Base-by-base conservation (phyloP, 2,797 vertebrate genomes). In the Selene dorsalis region DNA sequence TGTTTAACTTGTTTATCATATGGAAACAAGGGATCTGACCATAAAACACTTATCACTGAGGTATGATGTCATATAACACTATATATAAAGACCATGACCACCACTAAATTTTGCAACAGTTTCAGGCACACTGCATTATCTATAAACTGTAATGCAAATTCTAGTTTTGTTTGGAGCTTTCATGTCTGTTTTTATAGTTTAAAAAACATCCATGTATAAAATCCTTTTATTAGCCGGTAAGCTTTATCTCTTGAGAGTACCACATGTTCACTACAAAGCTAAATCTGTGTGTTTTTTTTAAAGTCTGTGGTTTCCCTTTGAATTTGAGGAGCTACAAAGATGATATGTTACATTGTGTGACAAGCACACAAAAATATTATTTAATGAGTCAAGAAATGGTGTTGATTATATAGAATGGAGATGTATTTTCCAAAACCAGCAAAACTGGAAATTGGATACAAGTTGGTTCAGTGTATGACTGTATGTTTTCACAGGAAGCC, bases 371-470 rank as follows among this genome's bases (percentile, higher is more conserved):
- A 62, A 80, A 73, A 39, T 69, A 69, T 63, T 48, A 69, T 73
- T 69, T 69, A 30, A 82, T 63, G 59, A 62, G n/a, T 78, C n/a
- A 43, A 10, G 55, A 78, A 81, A 50, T 55, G 41, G 6, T 71
- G 16, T 67, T 56, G 5, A 76, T 68, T 59, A 43, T 2, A 75
- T n/a, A 22, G 26, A 79, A 56, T n/a, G 12, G 18, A 0, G 12
- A 20, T 60, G 32, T 73, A 22, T 39, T 73, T 64, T 69, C 69
- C 64, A 68, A 81, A 77, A 76, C 1, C 57, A 84, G 73, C 72
- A n/a, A 32, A 74, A 65, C 3, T 56, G 43, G 55, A 59, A 22
- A 76, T 67, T 65, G 43, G 55, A 77, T 60, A 43, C 5, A 6
- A 14, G 41, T 9, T 28, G 7, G 6, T 70, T 77, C n/a, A 60